phyloP scores from a whole-genome alignment of 2,113 vertebrate genomes.

The Rhabdornis inornatus region DNA sequence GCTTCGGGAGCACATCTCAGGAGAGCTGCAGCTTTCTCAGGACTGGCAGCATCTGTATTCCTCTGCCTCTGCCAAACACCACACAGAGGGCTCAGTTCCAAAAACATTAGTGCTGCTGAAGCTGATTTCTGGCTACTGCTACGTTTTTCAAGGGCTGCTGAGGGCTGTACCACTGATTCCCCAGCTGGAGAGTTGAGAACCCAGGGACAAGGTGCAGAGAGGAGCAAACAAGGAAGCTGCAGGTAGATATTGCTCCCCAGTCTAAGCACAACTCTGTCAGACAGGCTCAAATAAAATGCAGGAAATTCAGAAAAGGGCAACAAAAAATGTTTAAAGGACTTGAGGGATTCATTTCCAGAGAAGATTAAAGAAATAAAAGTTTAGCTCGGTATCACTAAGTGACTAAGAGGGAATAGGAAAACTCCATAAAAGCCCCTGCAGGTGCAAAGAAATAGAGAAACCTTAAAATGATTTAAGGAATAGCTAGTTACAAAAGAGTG shows the following conservation, averaged over 20 bases:
- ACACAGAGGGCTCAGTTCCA: background rate
- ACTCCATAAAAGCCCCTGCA: background rate
- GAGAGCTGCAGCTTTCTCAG: background rate
- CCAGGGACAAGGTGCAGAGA: background rate
- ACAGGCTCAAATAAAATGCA: background rate
- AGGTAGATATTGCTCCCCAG: background rate
- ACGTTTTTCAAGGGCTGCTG: background rate
- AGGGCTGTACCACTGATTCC: background rate
- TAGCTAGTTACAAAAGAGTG: background rate
- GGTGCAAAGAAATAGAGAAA: background rate
- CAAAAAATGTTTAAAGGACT: background rate
- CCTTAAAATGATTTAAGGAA: background rate
- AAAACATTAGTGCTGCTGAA: background rate
- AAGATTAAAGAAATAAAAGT: slow-evolving; percentile 17
- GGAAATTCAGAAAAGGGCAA: background rate
- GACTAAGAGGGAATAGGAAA: background rate
- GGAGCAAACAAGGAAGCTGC: background rate
- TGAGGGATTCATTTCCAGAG: background rate
- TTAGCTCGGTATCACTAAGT: background rate
- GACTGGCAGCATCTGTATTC: background rate
- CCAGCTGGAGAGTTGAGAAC: background rate
- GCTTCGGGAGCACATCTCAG: background rate
- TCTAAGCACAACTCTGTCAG: background rate
- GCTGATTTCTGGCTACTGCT: background rate
- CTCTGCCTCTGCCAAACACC: background rate